These are phyloP conservation scores for Aepyceros melampus DNA, from an alignment of 2,113 vertebrate genomes.

Conservation along the genomic window DNA sequence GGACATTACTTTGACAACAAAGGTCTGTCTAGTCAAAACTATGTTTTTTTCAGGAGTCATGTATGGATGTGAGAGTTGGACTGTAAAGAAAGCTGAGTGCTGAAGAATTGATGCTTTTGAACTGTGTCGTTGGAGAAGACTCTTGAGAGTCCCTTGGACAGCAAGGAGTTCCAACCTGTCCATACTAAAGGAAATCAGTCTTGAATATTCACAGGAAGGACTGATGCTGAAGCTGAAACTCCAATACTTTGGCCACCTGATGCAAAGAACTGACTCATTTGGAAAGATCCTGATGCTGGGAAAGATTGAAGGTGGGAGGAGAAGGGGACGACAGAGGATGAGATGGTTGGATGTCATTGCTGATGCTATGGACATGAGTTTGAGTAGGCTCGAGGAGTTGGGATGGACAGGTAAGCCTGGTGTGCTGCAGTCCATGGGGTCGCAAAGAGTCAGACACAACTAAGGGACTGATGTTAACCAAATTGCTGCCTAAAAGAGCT, in stretches of 20 bases:
- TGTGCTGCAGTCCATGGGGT: neutral
- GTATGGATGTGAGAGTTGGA: neutral
- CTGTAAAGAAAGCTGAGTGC: neutral
- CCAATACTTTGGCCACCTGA: neutral
- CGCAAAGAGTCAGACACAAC: rapidly evolving
- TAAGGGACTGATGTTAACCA: neutral
- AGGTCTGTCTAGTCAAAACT: neutral
- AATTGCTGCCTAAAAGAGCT: neutral
- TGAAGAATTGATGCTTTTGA: neutral
- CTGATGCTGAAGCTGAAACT: neutral
- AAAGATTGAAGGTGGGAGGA: neutral
- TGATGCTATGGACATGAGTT: neutral
- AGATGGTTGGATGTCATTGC: neutral
- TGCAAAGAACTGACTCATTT: neutral
- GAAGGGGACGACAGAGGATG: rapidly evolving
- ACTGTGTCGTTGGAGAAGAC: neutral
- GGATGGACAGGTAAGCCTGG: neutral
- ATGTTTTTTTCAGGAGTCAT: neutral
- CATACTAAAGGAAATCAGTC: neutral
- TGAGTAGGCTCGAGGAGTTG: neutral
- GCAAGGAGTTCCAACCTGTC: neutral
- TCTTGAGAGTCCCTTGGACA: neutral
- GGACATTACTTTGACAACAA: neutral
- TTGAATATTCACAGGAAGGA: neutral
- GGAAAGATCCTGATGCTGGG: neutral